Conservation (phyloP, 2,797 vertebrate genomes). For the Phalanger gymnotis region DNA sequence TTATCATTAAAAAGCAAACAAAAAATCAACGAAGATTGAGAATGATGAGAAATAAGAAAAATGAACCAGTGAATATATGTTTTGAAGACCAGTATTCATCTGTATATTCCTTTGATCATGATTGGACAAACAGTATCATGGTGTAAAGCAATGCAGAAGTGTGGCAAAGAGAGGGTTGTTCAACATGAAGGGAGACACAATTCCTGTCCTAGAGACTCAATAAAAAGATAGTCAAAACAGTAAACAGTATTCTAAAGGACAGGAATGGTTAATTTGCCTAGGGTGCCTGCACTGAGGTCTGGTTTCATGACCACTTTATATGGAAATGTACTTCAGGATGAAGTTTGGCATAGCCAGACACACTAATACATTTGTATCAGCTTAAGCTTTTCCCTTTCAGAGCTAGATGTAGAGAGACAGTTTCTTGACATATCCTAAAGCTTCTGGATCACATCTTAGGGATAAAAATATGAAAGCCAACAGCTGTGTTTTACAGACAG, state of each 20-base stretch:
- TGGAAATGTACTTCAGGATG: conserved; percentile 1
- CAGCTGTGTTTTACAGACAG: neutral
- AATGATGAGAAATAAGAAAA: neutral
- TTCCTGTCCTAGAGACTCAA: neutral
- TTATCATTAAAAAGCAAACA: neutral
- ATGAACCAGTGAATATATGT: neutral
- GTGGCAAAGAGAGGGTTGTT: conserved; percentile 9
- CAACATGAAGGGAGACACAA: conserved; percentile 18
- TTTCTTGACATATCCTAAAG: conserved; percentile 35
- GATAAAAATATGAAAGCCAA: conserved; percentile 41
- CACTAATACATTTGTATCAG: conserved; percentile 9
- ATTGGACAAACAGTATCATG: neutral
- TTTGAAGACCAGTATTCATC: neutral
- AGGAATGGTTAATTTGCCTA: neutral
- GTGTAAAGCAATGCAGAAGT: conserved; percentile 15
- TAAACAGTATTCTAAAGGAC: neutral
- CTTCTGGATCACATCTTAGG: neutral
- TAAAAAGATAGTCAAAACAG: neutral
- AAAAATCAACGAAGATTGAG: neutral
- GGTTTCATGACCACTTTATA: neutral
- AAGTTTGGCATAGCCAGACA: neutral
- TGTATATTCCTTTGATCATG: neutral
- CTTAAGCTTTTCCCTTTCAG: conserved; percentile 5
- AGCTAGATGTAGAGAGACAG: neutral
- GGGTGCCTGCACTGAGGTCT: neutral